phyloP scores from a whole-genome alignment of 53 echinoderm and acorn worm genomes.

The Paracentrotus lividus region DNA sequence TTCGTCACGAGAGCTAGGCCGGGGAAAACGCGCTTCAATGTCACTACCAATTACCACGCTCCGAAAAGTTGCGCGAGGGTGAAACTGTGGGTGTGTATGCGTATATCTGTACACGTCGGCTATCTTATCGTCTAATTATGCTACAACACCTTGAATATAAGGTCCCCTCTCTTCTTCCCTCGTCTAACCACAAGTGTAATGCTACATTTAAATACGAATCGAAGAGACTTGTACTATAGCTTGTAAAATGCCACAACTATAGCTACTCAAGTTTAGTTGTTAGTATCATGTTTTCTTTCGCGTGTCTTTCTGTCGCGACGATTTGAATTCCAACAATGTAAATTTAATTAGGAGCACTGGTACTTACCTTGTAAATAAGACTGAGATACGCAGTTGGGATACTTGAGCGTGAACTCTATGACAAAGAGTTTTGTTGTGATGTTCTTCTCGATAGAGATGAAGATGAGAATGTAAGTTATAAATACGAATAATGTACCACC shows the following conservation, averaged over 20 bases:
- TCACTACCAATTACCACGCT: conserved; percentile 9
- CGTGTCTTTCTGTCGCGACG: background rate
- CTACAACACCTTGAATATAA: background rate
- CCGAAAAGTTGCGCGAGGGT: background rate
- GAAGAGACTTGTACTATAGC: background rate
- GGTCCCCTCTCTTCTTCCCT: background rate
- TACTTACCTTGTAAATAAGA: conserved; percentile 10
- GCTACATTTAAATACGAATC: background rate
- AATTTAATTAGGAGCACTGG: conserved; percentile 22
- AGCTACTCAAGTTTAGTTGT: background rate
- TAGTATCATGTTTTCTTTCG: background rate
- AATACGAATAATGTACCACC: conserved; percentile 6
- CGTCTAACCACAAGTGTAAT: background rate
- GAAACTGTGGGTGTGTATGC: background rate
- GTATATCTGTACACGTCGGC: background rate
- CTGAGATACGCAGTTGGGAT: background rate
- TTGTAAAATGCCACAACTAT: background rate
- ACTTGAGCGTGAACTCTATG: conserved; percentile 2
- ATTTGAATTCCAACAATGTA: conserved; percentile 7
- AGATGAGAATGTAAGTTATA: background rate
- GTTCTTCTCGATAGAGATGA: background rate
- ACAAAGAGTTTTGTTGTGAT: conserved; percentile 18
- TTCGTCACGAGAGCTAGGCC: background rate
- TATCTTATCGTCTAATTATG: background rate
- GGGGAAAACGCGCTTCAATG: background rate